A percentile compares a stretch with the other conserved stretches of the same genome.
Evolutionary conservation across 2,888 invertebrate species (phyloP).

Genomic region (Drosophila nigricruria): DNA sequence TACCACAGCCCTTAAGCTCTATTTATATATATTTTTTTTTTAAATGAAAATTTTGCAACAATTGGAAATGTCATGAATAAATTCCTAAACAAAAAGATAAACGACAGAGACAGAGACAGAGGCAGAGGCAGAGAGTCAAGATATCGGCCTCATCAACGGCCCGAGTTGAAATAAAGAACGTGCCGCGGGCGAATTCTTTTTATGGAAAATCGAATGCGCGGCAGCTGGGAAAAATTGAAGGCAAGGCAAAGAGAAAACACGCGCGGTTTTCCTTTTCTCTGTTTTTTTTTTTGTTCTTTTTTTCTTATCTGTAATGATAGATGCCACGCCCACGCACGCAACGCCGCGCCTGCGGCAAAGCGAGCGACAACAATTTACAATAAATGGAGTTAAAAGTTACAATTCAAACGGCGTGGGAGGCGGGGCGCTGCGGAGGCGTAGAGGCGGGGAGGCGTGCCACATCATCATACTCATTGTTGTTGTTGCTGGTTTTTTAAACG

Average conservation of each 20-base stretch:
- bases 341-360: constrained; percentile 43
- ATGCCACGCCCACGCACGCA: constrained; percentile 71
- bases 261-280: constrained; percentile 46
- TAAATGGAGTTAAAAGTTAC: constrained; percentile 82
- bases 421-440: neutral
- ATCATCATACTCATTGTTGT: constrained; percentile 37
- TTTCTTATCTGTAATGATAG: constrained; percentile 75
- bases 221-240: constrained; percentile 31
- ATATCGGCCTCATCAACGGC: constrained; percentile 20
- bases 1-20: neutral
- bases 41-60: constrained; percentile 2
- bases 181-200: constrained; percentile 44
- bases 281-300: constrained; percentile 23
- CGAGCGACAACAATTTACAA: constrained; percentile 78
- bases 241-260: constrained; percentile 38
- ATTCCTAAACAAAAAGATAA: constrained; percentile 21
- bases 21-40: too few species aligned
- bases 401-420: constrained; percentile 63
- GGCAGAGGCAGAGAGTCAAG: constrained; percentile 21
- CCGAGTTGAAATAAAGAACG: constrained; percentile 27
- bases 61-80: constrained; percentile 8
- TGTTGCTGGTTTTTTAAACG: constrained; percentile 73
- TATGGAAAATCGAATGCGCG: constrained; percentile 46
- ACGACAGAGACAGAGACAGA: neutral
- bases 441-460: constrained; percentile 24